Percentiles rank a stretch among this genome's conserved stretches.
These are phyloP conservation scores for Catharus minimus DNA, from an alignment of 2,113 vertebrate genomes.

Conservation along the genomic window DNA sequence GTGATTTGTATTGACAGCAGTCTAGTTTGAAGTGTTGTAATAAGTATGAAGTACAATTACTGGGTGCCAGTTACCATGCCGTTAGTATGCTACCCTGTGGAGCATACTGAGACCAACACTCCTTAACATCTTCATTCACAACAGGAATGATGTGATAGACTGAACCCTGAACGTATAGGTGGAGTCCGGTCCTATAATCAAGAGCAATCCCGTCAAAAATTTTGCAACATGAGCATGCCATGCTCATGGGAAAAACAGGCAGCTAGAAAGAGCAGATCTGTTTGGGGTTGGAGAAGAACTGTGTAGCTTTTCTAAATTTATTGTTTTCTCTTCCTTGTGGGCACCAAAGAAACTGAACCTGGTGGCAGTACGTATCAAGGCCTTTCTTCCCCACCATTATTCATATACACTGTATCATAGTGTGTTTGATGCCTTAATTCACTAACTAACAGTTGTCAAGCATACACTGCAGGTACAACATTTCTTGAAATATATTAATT, in stretches of 20 bases:
- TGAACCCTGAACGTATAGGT: background rate
- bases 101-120: background rate
- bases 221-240: background rate
- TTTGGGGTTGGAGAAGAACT: background rate
- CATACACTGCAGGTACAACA: background rate
- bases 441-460: background rate
- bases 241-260: background rate
- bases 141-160: background rate
- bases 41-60: background rate
- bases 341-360: background rate
- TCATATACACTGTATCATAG: background rate
- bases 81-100: background rate
- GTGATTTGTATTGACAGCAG: background rate
- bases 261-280: background rate
- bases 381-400: background rate
- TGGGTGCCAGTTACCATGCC: background rate
- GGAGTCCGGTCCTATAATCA: fast-evolving
- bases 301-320: background rate
- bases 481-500: background rate
- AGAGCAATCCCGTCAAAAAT: background rate
- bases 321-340: background rate
- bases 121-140: background rate
- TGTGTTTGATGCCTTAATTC: background rate
- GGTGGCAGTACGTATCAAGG: background rate
- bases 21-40: background rate